phyloP scores from a whole-genome alignment of 1,140 invertebrate species.

The Colletes latitarsis region DNA sequence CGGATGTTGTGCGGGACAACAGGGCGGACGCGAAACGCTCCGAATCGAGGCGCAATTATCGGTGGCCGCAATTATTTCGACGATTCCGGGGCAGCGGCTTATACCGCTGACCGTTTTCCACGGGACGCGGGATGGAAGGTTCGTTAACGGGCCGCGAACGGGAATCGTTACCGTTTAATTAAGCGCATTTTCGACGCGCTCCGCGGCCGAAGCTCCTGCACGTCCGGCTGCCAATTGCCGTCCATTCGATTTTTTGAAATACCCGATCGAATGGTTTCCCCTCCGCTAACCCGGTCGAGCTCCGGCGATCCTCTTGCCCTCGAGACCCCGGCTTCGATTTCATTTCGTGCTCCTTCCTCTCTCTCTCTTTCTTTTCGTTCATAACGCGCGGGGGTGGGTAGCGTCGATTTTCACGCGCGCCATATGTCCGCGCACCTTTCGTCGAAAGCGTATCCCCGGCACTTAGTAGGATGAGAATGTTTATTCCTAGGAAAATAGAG shows the following conservation, averaged over 20 bases:
- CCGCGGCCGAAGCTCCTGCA: constrained; percentile 12
- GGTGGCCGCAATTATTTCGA: constrained; percentile 61
- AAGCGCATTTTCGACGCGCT: constrained; percentile 73
- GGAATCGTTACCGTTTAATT: constrained; percentile 76
- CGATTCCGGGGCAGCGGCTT: constrained; percentile 44
- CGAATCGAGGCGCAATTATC: constrained; percentile 70
- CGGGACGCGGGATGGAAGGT: constrained; percentile 40
- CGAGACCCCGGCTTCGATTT: constrained; percentile 43
- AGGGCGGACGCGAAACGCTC: background rate
- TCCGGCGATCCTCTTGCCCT: constrained; percentile 6
- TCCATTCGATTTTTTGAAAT: constrained; percentile 25
- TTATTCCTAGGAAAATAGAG: constrained; percentile 29
- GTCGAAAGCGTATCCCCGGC: too few relatives aligned
- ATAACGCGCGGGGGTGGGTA: background rate
- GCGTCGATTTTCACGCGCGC: constrained; percentile 30
- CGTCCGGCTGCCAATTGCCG: background rate
- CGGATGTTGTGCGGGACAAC: background rate
- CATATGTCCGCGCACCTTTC: constrained; percentile 38
- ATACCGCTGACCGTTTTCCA: constrained; percentile 24
- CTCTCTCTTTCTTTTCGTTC: background rate
- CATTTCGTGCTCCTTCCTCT: constrained; percentile 5
- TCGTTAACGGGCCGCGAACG: constrained; percentile 66
- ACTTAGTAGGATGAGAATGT: background rate
- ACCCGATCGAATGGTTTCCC: constrained; percentile 18
- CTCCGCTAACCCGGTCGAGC: background rate